A percentile compares a stretch with the other conserved stretches of the same genome.
These are phyloP conservation scores for Dolichoris vasculosae DNA, from an alignment of 1,140 invertebrate species.

Conservation along the genomic window DNA sequence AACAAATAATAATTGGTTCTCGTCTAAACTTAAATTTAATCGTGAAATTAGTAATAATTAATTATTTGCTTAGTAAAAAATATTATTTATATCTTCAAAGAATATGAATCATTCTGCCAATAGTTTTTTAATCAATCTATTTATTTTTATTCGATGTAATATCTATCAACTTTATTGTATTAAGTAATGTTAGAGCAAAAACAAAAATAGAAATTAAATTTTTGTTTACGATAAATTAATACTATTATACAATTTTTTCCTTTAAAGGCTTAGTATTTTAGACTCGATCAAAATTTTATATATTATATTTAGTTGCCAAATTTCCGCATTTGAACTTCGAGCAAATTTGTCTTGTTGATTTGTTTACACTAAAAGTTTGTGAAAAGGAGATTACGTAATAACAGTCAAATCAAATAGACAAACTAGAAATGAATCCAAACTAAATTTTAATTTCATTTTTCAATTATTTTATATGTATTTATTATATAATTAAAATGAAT, in stretches of 20 bases:
- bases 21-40: too few species aligned
- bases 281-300: not conserved
- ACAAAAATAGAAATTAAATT: too few species aligned
- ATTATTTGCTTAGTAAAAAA: too few species aligned
- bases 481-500: not conserved
- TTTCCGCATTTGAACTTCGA: not conserved
- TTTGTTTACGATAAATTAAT: not conserved
- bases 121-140: too few species aligned
- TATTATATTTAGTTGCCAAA: slow-evolving; percentile 11
- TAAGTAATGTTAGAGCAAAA: too few species aligned
- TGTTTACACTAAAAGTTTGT: slow-evolving; percentile 39
- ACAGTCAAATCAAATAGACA: slow-evolving; percentile 25
- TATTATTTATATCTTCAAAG: too few species aligned
- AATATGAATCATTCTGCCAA: too few species aligned
- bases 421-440: slow-evolving; percentile 4
- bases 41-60: too few species aligned
- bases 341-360: slow-evolving; percentile 19
- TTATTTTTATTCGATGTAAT: too few species aligned
- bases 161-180: too few species aligned
- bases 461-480: not conserved
- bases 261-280: not conserved
- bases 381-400: slow-evolving; percentile 34
- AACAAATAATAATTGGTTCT: too few species aligned
- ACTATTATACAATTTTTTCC: not conserved
- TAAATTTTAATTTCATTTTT: slow-evolving; percentile 1